A percentile compares a stretch with the other conserved stretches of the same genome.
Evolutionary conservation across 2,797 vertebrate genomes (phyloP).

Genomic region (Anguilla marmorata): DNA sequence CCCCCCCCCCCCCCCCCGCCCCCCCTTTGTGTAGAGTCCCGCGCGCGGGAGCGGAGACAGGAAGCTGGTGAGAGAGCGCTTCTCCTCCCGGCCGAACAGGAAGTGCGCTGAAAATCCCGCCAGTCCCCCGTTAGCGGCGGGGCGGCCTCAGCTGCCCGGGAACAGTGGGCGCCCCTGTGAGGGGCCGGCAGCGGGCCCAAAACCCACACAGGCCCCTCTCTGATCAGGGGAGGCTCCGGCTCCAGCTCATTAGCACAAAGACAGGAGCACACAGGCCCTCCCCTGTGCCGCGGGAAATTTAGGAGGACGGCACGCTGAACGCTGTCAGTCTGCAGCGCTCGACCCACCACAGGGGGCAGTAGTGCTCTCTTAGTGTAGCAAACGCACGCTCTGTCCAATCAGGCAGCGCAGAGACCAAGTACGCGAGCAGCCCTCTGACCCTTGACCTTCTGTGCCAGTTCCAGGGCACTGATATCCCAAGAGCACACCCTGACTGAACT

Average conservation of each 20-base stretch:
- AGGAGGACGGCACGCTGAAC: background rate
- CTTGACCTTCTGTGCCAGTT: background rate
- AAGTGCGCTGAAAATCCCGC: background rate
- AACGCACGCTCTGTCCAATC: background rate
- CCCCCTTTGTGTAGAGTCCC: background rate
- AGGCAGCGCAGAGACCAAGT: background rate
- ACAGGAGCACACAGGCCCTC: background rate
- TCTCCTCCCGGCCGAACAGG: background rate
- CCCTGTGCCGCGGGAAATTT: background rate
- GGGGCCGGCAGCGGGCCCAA: background rate
- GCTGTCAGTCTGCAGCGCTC: too few species aligned
- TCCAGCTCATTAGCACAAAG: background rate
- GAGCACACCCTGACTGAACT: conserved; percentile 27
- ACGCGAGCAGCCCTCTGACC: background rate
- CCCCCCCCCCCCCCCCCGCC: background rate
- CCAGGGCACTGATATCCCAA: conserved; percentile 28
- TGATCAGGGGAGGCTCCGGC: background rate
- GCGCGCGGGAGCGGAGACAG: background rate
- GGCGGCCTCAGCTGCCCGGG: background rate
- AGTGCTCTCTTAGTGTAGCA: background rate
- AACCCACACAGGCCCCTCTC: background rate
- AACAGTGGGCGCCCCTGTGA: background rate
- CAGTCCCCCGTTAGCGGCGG: background rate
- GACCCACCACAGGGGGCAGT: background rate
- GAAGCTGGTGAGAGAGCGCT: background rate